Evolutionary conservation across 2,888 invertebrate species (phyloP), one percentile per base, ranked within the genome.

Genomic region (Andricus curvator): DNA sequence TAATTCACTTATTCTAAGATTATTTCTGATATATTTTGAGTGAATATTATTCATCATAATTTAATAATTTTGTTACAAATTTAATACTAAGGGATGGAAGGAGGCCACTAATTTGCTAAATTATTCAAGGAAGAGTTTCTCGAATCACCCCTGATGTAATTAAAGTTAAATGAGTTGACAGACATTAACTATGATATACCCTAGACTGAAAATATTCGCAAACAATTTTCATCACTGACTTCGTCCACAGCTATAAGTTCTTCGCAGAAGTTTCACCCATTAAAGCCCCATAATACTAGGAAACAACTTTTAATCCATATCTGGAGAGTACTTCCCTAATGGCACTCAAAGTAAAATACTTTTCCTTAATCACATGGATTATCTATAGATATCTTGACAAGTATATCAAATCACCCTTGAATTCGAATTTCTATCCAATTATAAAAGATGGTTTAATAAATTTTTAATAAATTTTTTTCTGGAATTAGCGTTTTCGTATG

Each of bases 221-320:
- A 56, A 33, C 29, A 74, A 74, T 74, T 56, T 74, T 56, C 51
- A 33, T 74, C 74, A 56, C 74, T 51, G 74, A 56, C 33, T 74
- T 74, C 33, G 51, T 56, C 33, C 56, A 74, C 56, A 33, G 20
- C 29, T 74, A 33, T 33, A 56, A 29, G 74, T 56, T 33, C 74
- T 74, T 74, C 5, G 29, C 29, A 51, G n/a, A 74, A 74, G 74
- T 74, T 74, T 56, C 29, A 74, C 56, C 33, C 74, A 74, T 74
- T 56, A 74, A 56, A 74, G n/a, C 15, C 51, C 20, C 20, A 29
- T 74, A 74, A 74, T 56, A n/a, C 74, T 5, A 74, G n/a, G 33
- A 37, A 33, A 74, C 56, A 74, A 51, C 51, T 74, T 74, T 74
- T 51, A 74, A 74, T 74, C 56, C n/a, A 74, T 74, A 74, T 51